Evolutionary conservation across 1,140 invertebrate genomes (phyloP).

Genomic region (Lucilia cuprina): DNA sequence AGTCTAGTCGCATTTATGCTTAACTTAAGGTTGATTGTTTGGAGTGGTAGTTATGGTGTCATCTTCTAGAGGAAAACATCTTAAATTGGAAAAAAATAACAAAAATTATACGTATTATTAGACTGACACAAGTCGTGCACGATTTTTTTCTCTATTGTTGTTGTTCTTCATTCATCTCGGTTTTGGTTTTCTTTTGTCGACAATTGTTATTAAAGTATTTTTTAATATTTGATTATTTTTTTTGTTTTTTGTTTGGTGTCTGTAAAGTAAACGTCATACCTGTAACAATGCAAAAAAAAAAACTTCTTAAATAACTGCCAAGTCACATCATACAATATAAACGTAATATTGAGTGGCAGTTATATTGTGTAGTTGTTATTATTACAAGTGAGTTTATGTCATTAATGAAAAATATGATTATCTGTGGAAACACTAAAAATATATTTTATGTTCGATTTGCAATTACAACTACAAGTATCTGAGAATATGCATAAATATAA

Average conservation of each 20-base stretch:
- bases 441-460: slow-evolving; percentile 7
- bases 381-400: slow-evolving; percentile 21
- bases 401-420: slow-evolving; percentile 34
- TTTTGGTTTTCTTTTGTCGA: slow-evolving; percentile 3
- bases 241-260: not conserved
- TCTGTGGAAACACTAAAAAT: slow-evolving; percentile 15
- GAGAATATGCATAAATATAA: not conserved
- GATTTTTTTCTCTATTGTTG: slow-evolving; percentile 23
- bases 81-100: not conserved
- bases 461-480: slow-evolving; percentile 1
- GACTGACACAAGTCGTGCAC: slow-evolving; percentile 32
- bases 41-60: slow-evolving; percentile 24
- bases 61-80: not conserved
- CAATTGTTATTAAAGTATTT: slow-evolving; percentile 28
- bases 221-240: not conserved
- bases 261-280: not conserved
- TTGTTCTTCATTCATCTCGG: not conserved
- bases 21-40: slow-evolving; percentile 12
- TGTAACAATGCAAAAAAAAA: not conserved
- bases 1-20: not conserved
- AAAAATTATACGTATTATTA: slow-evolving; percentile 25
- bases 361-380: slow-evolving; percentile 5
- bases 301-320: not conserved
- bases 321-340: not conserved
- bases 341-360: slow-evolving; percentile 16